Base-by-base conservation (phyloP, 2,797 vertebrate genomes). In the Otolemur crassicaudatus region DNA sequence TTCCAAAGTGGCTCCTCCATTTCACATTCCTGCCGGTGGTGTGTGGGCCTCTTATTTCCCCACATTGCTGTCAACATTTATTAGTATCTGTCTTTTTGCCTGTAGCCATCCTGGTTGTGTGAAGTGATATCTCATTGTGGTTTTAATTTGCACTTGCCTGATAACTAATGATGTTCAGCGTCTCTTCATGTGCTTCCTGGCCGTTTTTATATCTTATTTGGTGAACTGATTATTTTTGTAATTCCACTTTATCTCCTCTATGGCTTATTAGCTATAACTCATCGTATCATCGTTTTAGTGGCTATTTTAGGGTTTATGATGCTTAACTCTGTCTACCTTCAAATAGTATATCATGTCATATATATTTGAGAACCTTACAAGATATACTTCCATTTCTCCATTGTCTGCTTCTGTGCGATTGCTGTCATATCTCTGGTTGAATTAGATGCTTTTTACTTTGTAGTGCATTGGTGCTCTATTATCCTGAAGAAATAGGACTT, bases 231-330 rank as follows among this genome's bases (percentile, higher is more conserved):
- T 69, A 4, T 82, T 77, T 63, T 80, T 63, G 60, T 92, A 46
- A 91, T 88, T 92, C 72, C 16, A 49, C 73, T 79, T 75, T 77
- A 37, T 81, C 65, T 76, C 19, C n/a, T 72, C 73, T 92, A 34
- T 67, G 58, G 3, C 58, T 91, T 91, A 43, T 37, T 83, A 19
- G 60, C 19, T 82, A 7, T n/a, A 56, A 69, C 46, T 69, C 53
- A 75, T 70, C 27, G 3, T 40, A 31, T 70, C 19, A 2, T 82
- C 77, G 31, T 73, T 81, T 93, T 63, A 60, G 53, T 49, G n/a
- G 27, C 65, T 94, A n/a, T 75, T 72, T 90, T 49, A 37, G 46
- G 34, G 17, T n/a, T 79, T 79, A 25, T n/a, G 63, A 5, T 27
- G 53, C 27, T 49, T 70, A 63, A 40, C 10, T 27, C 34, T 63